phyloP scores from a whole-genome alignment of 2,797 vertebrate genomes.

The Dipus sagitta region DNA sequence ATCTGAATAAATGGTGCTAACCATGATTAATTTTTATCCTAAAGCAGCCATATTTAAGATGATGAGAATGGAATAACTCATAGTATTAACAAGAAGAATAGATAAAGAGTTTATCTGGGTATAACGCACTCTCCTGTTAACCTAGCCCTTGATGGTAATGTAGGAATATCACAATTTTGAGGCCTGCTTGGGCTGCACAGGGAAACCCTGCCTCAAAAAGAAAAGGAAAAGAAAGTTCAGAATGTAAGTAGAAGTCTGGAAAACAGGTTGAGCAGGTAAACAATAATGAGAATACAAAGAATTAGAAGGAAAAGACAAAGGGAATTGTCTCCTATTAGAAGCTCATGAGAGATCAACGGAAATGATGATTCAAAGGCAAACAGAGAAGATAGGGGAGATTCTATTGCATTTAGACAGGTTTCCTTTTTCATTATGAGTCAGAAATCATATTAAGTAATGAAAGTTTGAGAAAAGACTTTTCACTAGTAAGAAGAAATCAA shows the following conservation, averaged over 20 bases:
- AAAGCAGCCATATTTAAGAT: neutral
- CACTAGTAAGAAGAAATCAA: slow-evolving; percentile 13
- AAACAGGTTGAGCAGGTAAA: neutral
- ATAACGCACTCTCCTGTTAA: no score
- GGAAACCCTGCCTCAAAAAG: neutral
- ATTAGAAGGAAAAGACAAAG: slow-evolving; percentile 7
- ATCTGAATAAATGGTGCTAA: no score
- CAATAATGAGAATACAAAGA: neutral
- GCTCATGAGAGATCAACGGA: neutral
- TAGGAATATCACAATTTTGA: no score
- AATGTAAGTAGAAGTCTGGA: neutral
- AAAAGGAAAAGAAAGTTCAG: neutral
- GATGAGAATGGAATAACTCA: neutral
- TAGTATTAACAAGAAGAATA: neutral
- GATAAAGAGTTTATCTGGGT: neutral
- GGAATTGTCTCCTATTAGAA: neutral
- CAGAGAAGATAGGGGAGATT: neutral
- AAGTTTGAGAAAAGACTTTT: neutral
- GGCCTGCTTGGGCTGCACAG: neutral
- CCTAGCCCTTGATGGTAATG: neutral
- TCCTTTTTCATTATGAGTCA: neutral
- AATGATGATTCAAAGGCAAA: neutral
- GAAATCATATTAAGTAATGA: slow-evolving; percentile 27
- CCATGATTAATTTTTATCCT: neutral
- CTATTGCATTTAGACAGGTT: neutral